Conservation (phyloP, 2,888 invertebrate species). For the Drosophila ustulata region DNA sequence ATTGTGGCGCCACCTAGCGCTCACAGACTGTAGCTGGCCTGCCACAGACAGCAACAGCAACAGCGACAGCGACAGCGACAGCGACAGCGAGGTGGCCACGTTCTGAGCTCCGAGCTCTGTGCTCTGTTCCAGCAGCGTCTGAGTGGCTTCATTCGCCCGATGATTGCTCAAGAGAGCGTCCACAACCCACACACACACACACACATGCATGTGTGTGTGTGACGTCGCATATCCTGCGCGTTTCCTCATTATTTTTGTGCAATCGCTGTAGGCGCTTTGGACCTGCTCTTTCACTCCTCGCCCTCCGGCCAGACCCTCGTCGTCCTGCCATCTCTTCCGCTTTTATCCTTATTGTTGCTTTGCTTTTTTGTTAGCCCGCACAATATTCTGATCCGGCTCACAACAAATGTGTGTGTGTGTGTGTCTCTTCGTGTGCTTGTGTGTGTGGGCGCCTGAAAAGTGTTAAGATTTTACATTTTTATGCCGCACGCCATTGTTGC, state of each 20-base stretch:
- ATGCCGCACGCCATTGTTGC: constrained; percentile 52
- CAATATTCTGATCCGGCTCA: constrained; percentile 56
- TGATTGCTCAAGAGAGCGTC: constrained; percentile 72
- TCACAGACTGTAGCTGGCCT: constrained; percentile 16
- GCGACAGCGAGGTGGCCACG: constrained; percentile 28
- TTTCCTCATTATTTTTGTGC: constrained; percentile 81
- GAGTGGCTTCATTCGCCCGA: constrained; percentile 78
- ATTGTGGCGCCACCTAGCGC: constrained; percentile 44
- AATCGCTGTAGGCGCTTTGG: constrained; percentile 75
- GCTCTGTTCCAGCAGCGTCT: constrained; percentile 56
- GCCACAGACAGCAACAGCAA: constrained; percentile 19
- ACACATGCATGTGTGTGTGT: constrained; percentile 22
- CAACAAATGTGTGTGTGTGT: constrained; percentile 14
- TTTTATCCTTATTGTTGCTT: constrained; percentile 54
- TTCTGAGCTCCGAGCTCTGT: constrained; percentile 10
- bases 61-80: constrained; percentile 1
- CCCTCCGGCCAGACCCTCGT: constrained; percentile 12
- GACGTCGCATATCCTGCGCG: constrained; percentile 69
- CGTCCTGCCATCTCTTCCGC: constrained; percentile 8
- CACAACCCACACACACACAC: constrained; percentile 28
- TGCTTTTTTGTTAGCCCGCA: constrained; percentile 58
- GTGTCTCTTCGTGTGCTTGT: constrained; percentile 8
- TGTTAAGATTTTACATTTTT: constrained; percentile 75
- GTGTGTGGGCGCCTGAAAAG: constrained; percentile 54
- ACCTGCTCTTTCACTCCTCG: constrained; percentile 26